These are phyloP conservation scores for Chrysogorgia sp. DNA, from an alignment of 92 coral and sea anemone genomes.

Conservation along the genomic window DNA sequence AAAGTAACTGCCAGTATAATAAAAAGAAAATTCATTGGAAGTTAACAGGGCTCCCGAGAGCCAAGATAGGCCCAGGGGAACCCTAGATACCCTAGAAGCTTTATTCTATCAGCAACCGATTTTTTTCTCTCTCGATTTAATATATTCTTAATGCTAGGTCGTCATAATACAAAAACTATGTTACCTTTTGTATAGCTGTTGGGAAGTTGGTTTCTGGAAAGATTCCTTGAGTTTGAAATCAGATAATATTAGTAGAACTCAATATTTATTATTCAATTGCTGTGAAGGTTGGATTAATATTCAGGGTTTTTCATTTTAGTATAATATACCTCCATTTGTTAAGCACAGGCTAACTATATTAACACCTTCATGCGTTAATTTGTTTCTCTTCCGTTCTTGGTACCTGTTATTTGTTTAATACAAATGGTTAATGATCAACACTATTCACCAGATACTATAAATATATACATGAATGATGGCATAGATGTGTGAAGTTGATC, in stretches of 20 bases:
- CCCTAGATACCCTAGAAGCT: no score
- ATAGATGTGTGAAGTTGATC: no score
- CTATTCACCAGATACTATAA: no score
- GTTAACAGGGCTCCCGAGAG: no score
- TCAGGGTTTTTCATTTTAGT: neutral
- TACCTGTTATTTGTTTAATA: conserved; percentile 47
- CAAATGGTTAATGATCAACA: no score
- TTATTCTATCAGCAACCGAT: no score
- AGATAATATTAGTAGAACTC: neutral
- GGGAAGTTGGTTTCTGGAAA: conserved; percentile 93
- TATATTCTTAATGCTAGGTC: no score
- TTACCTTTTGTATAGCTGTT: conserved; percentile 86
- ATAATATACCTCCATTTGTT: conserved; percentile 90
- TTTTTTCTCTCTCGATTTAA: no score
- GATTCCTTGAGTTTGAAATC: conserved; percentile 59
- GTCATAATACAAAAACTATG: no score
- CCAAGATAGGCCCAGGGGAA: no score
- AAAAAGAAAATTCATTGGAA: no score
- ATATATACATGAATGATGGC: neutral
- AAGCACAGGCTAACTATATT: conserved; percentile 77
- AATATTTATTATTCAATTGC: neutral
- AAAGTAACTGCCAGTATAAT: no score
- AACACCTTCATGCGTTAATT: conserved; percentile 44
- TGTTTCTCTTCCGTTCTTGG: conserved; percentile 66
- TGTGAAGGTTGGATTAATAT: neutral